Base-by-base conservation (phyloP, 2,888 invertebrate genomes). In the Eilema griseolum region DNA sequence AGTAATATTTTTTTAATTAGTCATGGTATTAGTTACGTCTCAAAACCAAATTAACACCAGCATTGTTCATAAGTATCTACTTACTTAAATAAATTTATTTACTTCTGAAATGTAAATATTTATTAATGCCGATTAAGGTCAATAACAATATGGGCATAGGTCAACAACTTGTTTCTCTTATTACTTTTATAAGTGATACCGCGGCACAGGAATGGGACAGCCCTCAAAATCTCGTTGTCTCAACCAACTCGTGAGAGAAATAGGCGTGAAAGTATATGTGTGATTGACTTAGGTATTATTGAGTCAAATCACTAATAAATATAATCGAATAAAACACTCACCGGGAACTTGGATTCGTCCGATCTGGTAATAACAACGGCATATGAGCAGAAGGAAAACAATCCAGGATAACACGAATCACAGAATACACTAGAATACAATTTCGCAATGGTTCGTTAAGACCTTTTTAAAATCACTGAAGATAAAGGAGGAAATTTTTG, bases 371-470 rank as follows among this genome's bases (percentile, higher is more conserved):
- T 94, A 95, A 79, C 94, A 94, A 73, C 94, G 89, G 71, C 90
- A 95, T 82, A 95, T 94, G 75, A 95, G 84, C 77, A 93, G 76
- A 66, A 95, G 78, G 75, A 95, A 95, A 73, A 95, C 88, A 83
- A 94, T 90, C 95, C 94, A 94, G 26, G 95, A 93, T 71, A 95
- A 80, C 78, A 95, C 87, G n/a, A n/a, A n/a, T n/a, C n/a, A n/a
- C n/a, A n/a, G n/a, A n/a, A n/a, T n/a, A n/a, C n/a, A n/a, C n/a
- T n/a, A n/a, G n/a, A n/a, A n/a, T n/a, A n/a, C n/a, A n/a, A n/a
- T n/a, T n/a, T n/a, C n/a, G n/a, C n/a, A n/a, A n/a, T n/a, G n/a
- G n/a, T n/a, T n/a, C n/a, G n/a, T n/a, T n/a, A n/a, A n/a, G n/a
- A n/a, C n/a, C n/a, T n/a, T n/a, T n/a, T n/a, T n/a, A n/a, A n/a